Evolutionary conservation across 2,888 invertebrate genomes (phyloP), one percentile per base, ranked within the genome.

Genomic region (Cordilura impudica): DNA sequence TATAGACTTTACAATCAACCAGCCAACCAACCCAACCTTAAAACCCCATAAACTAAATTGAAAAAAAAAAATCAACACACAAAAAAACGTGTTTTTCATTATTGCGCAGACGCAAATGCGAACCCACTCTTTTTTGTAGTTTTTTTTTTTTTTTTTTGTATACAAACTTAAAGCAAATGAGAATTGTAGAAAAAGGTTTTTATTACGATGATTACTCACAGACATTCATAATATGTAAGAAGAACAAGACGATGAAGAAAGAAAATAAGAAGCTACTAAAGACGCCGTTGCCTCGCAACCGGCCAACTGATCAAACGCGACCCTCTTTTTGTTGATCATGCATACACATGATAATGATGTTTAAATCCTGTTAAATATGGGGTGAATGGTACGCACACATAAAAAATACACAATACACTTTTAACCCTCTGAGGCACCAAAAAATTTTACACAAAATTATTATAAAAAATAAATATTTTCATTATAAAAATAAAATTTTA

Each of bases 41-140:
- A 76, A 72, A 77, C 77, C 77, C 76, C 73, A 76, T 69, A 73
- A 76, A 74, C 60, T n/a, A 45, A 56, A 60, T 60, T 49, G 53
- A 74, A 67, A 43, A 67, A 73, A 4, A 14, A 65, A 56, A 29
- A 31, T 8, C 21, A 39, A 10, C 12, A 10, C 31, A 31, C 10
- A 19, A 67, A 61, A 53, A 75, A 81, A 73, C 77, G 69, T 81
- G 80, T 73, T 81, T 80, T 77, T 67, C 63, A 77, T 69, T 79
- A 75, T 67, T 81, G 73, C 79, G 75, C 77, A 81, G 73, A 81
- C 72, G 71, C 72, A 73, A 72, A 80, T 80, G 76, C 70, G 79
- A 79, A 79, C 75, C 79, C 75, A 79, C 79, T 79, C 67, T 72
- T 76, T 45, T 78, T 69, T 43, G 39, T 60, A 45, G 29, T 21